These are phyloP conservation scores for Nymphalis c-album DNA, from an alignment of 2,888 invertebrate genomes.

Conservation along the genomic window DNA sequence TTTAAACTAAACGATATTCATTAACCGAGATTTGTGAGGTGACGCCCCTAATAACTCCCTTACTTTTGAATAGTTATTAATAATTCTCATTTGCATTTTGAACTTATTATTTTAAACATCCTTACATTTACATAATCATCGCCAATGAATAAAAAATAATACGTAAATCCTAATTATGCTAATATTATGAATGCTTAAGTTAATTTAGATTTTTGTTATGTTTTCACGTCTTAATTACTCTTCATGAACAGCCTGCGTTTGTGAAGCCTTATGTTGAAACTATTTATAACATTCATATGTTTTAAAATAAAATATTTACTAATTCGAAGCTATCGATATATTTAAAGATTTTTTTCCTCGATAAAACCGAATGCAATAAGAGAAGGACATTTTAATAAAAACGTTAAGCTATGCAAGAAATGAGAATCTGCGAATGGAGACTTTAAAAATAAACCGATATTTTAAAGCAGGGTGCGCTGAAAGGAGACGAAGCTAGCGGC, in stretches of 20 bases:
- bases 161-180: not conserved
- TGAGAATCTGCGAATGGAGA: conserved; percentile 31
- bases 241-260: too few species aligned
- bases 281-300: too few species aligned
- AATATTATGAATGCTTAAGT: too few species aligned
- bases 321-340: not conserved
- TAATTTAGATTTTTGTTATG: too few species aligned
- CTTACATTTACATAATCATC: not conserved
- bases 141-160: not conserved
- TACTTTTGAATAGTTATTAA: conserved; percentile 32
- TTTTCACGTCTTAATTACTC: too few species aligned
- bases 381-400: conserved; percentile 32
- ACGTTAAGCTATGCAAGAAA: conserved; percentile 21
- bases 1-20: conserved; percentile 62
- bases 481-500: conserved; percentile 61
- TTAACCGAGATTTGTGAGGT: conserved; percentile 60
- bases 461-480: conserved; percentile 54
- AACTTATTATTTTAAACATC: conserved; percentile 20
- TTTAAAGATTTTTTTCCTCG: not conserved
- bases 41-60: conserved; percentile 43
- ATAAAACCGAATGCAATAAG: conserved; percentile 22
- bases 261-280: too few species aligned
- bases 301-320: too few species aligned
- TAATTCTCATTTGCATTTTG: conserved; percentile 30
- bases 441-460: conserved; percentile 57